Conservation (phyloP, 2,888 invertebrate genomes). For the Corbicula japonica region DNA sequence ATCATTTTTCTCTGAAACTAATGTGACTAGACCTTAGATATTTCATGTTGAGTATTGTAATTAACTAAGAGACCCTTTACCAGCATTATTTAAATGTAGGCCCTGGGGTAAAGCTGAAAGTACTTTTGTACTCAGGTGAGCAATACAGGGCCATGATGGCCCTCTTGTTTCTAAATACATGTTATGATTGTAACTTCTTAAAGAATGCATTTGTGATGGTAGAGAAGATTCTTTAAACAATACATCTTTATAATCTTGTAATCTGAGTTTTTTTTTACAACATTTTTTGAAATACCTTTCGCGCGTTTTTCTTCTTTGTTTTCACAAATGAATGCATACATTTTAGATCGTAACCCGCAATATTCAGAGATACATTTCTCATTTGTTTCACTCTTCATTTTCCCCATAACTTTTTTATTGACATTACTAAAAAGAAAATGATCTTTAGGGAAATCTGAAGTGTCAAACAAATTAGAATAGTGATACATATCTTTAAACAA, state of each 20-base stretch:
- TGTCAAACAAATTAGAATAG: constrained; percentile 39
- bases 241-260: constrained; percentile 42
- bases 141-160: too few species aligned
- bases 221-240: constrained; percentile 35
- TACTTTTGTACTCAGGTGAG: too few species aligned
- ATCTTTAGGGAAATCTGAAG: constrained; percentile 37
- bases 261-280: constrained; percentile 30
- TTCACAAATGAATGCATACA: background rate
- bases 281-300: constrained; percentile 40
- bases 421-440: constrained; percentile 31
- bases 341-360: constrained; percentile 28
- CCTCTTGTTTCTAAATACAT: constrained; percentile 39
- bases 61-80: too few species aligned
- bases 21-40: too few species aligned
- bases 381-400: constrained; percentile 41
- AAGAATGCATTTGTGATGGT: constrained; percentile 26
- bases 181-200: constrained; percentile 51
- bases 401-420: constrained; percentile 46
- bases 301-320: constrained; percentile 4
- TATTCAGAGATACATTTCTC: constrained; percentile 30
- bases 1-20: too few species aligned
- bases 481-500: constrained; percentile 37
- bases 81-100: too few species aligned
- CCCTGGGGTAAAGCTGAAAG: too few species aligned
- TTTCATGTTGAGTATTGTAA: too few species aligned